Evolutionary conservation across 2,888 invertebrate genomes (phyloP), one percentile per base, ranked within the genome.

Genomic region (Adelognathus sp.): DNA sequence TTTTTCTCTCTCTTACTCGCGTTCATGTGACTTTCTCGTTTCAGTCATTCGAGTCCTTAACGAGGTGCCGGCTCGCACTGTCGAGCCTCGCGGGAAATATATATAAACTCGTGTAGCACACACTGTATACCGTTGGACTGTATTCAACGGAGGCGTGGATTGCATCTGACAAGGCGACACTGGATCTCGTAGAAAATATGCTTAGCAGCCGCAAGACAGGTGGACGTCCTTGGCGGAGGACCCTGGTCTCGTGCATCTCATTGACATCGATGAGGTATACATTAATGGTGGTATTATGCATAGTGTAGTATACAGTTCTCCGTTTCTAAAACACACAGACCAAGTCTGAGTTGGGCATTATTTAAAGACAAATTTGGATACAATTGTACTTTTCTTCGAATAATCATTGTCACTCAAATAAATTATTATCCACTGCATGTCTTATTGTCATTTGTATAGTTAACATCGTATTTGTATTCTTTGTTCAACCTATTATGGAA

Each of bases 161-260:
- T 72, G 58, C 74, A 63, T 61, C 46, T 16, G 72, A 21, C 33
- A 64, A 50, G 69, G 73, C 63, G 69, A 81, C 71, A 44, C 63
- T 77, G 81, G 79, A 81, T 79, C 79, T 79, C 79, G 33, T 39
- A 39, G 61, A 41, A n/a, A n/a, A 56, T 44, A 44, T 31, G 72
- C 63, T 72, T 41, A 56, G 63, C 24, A 44, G 33, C 27, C 21
- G 50, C 61, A 60, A 41, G 72, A 82, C 86, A 88, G 86, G 86
- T 86, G 84, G 86, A 85, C 84, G 83, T 86, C 88, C 88, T 88
- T 88, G 87, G 80, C 77, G 71, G 81, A 82, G 83, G 82, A 79
- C 82, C 79, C 81, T 83, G 81, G 81, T 81, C 72, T 79, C 85
- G 58, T 75, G 81, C 86, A 86, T 86, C 84, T 86, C 86, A 86